phyloP scores from a whole-genome alignment of 23 tunicate species.

The Trididemnum miniatum region DNA sequence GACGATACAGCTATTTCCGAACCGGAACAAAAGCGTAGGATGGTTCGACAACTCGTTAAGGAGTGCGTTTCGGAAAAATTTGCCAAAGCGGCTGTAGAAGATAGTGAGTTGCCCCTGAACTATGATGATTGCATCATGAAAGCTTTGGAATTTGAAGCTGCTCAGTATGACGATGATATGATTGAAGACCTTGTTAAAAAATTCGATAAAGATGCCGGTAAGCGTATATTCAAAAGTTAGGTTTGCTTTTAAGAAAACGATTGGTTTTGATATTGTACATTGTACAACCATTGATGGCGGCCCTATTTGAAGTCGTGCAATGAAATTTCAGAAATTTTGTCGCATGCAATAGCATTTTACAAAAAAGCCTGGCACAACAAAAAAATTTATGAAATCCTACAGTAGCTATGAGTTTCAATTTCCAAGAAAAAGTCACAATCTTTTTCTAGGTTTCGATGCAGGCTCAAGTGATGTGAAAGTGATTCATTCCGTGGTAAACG shows the following conservation, averaged over 20 bases:
- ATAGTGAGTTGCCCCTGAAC: conserved; percentile 19
- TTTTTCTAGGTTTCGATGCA: conserved; percentile 21
- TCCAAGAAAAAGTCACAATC: too few species aligned
- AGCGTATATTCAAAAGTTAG: too few species aligned
- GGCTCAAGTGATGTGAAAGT: conserved; percentile 5
- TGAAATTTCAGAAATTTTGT: too few species aligned
- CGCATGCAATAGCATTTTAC: too few species aligned
- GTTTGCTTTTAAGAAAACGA: too few species aligned
- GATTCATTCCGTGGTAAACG: conserved; percentile 38
- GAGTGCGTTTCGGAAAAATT: conserved; percentile 35
- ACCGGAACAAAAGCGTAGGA: conserved; percentile 9
- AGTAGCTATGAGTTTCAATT: too few species aligned
- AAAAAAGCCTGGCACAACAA: too few species aligned
- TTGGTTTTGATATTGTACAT: too few species aligned
- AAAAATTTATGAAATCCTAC: too few species aligned
- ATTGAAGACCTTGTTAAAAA: conserved; percentile 24
- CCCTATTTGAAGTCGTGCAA: too few species aligned
- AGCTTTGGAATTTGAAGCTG: conserved; percentile 36
- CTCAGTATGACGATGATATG: conserved; percentile 32
- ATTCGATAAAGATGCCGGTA: conserved; percentile 63
- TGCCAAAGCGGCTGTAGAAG: conserved; percentile 66
- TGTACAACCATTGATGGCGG: too few species aligned
- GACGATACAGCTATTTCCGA: not conserved
- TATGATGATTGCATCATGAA: conserved; percentile 46
- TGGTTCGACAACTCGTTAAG: conserved; percentile 32